A percentile compares a stretch with the other conserved stretches of the same genome.
phyloP scores from a whole-genome alignment of 2,797 vertebrate species.

The Percopsis omiscomaycus region DNA sequence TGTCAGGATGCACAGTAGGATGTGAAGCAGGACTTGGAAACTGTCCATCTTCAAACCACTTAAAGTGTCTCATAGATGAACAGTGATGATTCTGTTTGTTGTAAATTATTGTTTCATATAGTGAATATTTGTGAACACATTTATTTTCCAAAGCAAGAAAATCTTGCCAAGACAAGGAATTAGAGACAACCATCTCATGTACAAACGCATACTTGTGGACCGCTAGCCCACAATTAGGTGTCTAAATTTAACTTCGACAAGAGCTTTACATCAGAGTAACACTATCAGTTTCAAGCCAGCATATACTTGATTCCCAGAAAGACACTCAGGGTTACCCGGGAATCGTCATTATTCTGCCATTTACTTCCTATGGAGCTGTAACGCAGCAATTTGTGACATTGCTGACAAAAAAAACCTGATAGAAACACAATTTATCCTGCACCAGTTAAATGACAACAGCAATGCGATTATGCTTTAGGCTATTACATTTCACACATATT shows the following conservation, averaged over 20 bases:
- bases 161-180: background rate
- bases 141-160: too few relatives aligned
- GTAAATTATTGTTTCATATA: too few relatives aligned
- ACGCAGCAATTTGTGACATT: background rate
- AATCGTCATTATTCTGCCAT: background rate
- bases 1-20: background rate
- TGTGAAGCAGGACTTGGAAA: conserved; percentile 32
- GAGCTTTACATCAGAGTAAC: too few relatives aligned
- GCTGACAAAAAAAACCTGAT: background rate
- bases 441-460: background rate
- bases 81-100: too few relatives aligned
- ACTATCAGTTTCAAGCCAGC: background rate
- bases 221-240: too few relatives aligned
- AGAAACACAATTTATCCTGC: conserved; percentile 1
- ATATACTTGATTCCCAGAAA: background rate
- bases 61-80: background rate
- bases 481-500: background rate
- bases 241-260: too few relatives aligned
- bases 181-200: background rate
- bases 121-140: background rate
- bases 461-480: background rate
- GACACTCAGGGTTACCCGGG: background rate
- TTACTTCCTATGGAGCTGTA: background rate
- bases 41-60: conserved; percentile 20
- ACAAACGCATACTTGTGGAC: too few relatives aligned